Percentiles rank a stretch among this genome's conserved stretches.
phyloP scores from a whole-genome alignment of 37 sponge, comb jelly and placozoan genomes.

The Halichondria panicea region DNA sequence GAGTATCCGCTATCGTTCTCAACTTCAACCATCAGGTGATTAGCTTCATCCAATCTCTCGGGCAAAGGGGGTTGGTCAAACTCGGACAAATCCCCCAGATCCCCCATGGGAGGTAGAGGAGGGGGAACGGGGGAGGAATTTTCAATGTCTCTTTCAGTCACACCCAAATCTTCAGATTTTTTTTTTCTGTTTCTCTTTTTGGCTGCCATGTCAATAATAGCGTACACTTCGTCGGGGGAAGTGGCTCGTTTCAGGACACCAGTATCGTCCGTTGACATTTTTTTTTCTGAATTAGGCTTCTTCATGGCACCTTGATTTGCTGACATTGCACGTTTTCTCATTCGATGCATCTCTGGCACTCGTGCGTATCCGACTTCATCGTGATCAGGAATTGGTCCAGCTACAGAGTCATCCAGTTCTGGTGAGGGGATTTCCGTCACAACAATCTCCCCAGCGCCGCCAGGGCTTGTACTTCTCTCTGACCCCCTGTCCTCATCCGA shows the following conservation, averaged over 20 bases:
- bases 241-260: neutral
- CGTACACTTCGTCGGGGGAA: constrained; percentile 26
- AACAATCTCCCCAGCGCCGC: neutral
- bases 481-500: neutral
- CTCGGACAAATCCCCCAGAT: constrained; percentile 39
- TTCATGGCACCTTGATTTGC: neutral
- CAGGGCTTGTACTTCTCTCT: neutral
- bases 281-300: neutral
- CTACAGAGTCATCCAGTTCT: neutral
- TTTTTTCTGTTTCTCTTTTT: neutral
- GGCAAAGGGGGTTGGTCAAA: constrained; percentile 49
- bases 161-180: neutral
- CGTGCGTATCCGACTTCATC: constrained; percentile 73
- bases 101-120: constrained; percentile 37
- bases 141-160: too few relatives aligned
- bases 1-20: neutral
- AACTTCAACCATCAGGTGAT: neutral
- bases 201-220: constrained; percentile 15
- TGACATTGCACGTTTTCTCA: constrained; percentile 63
- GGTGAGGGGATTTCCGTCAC: neutral
- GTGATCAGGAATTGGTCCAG: constrained; percentile 5
- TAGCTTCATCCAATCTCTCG: constrained; percentile 7
- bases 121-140: constrained; percentile 35
- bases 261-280: neutral
- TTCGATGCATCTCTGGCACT: constrained; percentile 40